Base-by-base conservation (phyloP, 2,888 invertebrate genomes). In the Trissolcus japonicus region DNA sequence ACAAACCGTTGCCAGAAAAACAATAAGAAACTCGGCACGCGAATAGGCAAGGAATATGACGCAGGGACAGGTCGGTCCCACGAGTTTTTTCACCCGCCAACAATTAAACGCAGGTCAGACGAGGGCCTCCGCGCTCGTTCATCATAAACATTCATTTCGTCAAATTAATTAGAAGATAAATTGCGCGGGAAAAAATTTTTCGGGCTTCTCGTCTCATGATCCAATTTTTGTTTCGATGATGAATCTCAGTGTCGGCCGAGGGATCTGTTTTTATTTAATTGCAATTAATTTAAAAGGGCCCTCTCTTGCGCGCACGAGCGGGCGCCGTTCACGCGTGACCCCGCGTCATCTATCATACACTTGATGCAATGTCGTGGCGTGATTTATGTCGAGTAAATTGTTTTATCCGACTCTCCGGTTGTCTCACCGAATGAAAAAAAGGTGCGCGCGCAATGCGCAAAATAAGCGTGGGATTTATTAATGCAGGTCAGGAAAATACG, bases 321-420 rank as follows among this genome's bases (percentile, higher is more conserved):
- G 41, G 48, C 19, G 4, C 11, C 50, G 50, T 40, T 51, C 61
- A 50, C 40, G 66, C 67, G 16, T 62, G 67, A 41, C 57, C 56
- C 57, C 17, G 16, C 35, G 53, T 62, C 74, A 74, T 74, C 74
- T 17, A 74, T 74, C 74, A 74, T 74, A 61, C 67, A 74, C 74
- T 74, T 74, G 74, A 74, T 74, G 74, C 35, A 57, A 57, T 67
- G 74, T 50, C 74, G 57, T 62, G 29, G 59, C 56, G 62, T 74
- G 74, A 74, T 74, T 74, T 67, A 74, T 74, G 62, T 25, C 74
- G 55, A 74, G 56, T 74, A 74, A 74, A 74, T 74, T 74, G 74
- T 74, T 74, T 74, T 67, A 67, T 61, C 74, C 62, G 74, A 74
- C 74, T 35, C 40, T 48, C 56, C 41, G 9, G 14, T n/a, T 11